A percentile compares a stretch with the other conserved stretches of the same genome.
phyloP scores from a whole-genome alignment of 1,140 invertebrate genomes.

The Yoshiicerus persimilis region DNA sequence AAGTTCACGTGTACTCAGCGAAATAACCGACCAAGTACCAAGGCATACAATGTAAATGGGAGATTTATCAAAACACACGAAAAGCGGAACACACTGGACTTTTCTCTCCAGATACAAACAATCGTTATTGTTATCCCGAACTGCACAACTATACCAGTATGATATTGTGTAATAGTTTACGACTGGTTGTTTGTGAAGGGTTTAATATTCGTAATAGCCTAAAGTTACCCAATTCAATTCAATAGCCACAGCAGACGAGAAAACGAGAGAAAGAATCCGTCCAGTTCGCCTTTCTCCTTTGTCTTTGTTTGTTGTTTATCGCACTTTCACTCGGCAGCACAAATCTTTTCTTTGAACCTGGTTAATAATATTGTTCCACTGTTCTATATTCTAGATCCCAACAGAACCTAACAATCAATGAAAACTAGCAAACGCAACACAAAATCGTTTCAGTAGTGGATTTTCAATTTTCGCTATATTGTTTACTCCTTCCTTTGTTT shows the following conservation, averaged over 20 bases:
- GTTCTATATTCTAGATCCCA: not conserved
- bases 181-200: not conserved
- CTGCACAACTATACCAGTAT: not conserved
- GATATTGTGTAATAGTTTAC: not conserved
- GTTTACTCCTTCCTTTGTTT: too few relatives aligned
- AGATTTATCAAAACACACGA: not conserved
- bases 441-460: too few relatives aligned
- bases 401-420: not conserved
- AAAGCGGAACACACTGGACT: not conserved
- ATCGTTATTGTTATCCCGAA: not conserved
- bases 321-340: not conserved
- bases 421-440: not conserved
- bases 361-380: not conserved
- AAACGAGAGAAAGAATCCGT: not conserved
- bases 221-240: not conserved
- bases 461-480: too few relatives aligned
- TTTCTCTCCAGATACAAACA: too few relatives aligned
- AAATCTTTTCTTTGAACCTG: not conserved
- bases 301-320: slow-evolving; percentile 13
- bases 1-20: not conserved
- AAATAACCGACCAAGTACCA: too few relatives aligned
- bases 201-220: not conserved
- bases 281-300: not conserved
- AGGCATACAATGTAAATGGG: not conserved
- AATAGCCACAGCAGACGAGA: not conserved